These are phyloP conservation scores for Notarius quadriscutis DNA, from an alignment of 2,113 vertebrate species.

Conservation along the genomic window DNA sequence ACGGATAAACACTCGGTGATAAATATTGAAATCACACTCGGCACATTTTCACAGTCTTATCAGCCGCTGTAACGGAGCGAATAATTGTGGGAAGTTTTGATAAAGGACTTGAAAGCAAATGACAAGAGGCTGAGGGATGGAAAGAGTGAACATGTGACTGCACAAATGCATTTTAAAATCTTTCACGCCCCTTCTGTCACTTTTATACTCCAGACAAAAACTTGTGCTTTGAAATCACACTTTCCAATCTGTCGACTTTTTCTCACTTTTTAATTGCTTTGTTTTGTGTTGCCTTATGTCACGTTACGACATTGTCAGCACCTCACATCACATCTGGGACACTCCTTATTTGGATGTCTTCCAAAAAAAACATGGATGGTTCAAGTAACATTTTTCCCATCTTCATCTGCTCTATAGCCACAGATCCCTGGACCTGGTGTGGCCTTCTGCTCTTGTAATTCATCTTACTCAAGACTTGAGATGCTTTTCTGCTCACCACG, in stretches of 20 bases:
- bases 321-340: not conserved
- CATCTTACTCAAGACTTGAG: not conserved
- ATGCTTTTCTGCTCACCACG: not conserved
- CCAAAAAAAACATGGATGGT: too few relatives aligned
- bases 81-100: conserved; percentile 20
- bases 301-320: not conserved
- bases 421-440: not conserved
- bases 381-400: not conserved
- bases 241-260: not conserved
- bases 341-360: not conserved
- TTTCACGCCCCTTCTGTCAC: not conserved
- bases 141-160: not conserved
- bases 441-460: not conserved
- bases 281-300: not conserved
- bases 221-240: not conserved
- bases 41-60: conserved; percentile 39
- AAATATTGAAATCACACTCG: conserved; percentile 38
- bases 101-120: conserved; percentile 35
- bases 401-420: not conserved
- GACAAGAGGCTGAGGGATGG: not conserved
- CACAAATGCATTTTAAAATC: not conserved
- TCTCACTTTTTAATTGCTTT: not conserved
- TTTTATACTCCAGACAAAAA: not conserved
- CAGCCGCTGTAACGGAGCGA: conserved; percentile 28
- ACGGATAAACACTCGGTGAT: conserved; percentile 16